Evolutionary conservation across 2,113 vertebrate genomes (phyloP).

Genomic region (Hylia prasina): DNA sequence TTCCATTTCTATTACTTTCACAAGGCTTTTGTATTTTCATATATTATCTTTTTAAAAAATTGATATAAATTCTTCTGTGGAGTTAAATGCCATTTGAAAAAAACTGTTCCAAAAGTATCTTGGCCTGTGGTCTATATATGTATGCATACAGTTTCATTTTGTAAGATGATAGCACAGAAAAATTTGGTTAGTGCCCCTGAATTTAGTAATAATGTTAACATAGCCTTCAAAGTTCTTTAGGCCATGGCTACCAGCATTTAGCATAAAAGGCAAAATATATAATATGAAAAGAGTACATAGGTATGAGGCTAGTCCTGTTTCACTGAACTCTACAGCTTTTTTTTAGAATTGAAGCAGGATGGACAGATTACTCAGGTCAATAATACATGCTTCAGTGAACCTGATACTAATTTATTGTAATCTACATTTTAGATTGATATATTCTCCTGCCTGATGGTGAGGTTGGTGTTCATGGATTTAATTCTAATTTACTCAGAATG

Average conservation of each 20-base stretch:
- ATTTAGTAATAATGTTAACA: neutral
- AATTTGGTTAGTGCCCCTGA: neutral
- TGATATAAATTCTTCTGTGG: neutral
- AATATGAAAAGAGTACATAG: neutral
- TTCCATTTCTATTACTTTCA: constrained; percentile 20
- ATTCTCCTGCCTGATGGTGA: neutral
- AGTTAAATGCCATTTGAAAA: neutral
- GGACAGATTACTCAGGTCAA: neutral
- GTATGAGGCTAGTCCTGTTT: neutral
- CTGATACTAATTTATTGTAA: neutral
- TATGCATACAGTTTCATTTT: neutral
- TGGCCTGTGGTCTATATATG: neutral
- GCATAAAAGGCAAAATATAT: neutral
- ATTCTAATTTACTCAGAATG: neutral
- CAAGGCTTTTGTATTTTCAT: neutral
- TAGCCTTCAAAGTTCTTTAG: neutral
- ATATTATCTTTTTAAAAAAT: neutral
- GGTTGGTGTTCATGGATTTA: neutral
- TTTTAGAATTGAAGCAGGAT: neutral
- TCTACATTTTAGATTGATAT: neutral
- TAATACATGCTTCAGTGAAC: neutral
- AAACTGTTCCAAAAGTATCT: neutral
- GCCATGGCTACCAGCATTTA: neutral
- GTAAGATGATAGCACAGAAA: neutral
- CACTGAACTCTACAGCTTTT: neutral